These are phyloP conservation scores for Sepioteuthis lessoniana DNA, from an alignment of 2,888 invertebrate genomes.

Conservation along the genomic window DNA sequence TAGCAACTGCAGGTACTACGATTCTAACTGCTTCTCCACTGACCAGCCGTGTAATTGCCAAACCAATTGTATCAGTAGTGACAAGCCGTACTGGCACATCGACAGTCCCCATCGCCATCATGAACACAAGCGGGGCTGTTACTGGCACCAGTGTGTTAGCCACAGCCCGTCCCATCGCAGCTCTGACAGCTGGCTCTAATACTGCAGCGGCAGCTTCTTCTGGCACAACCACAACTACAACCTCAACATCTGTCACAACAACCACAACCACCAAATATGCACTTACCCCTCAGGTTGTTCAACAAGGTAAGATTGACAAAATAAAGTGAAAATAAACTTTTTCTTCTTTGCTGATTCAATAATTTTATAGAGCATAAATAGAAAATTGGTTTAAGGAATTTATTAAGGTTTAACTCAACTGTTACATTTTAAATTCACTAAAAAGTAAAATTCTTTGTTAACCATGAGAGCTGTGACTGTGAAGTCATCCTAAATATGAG, in stretches of 20 bases:
- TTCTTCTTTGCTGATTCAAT: too few species aligned
- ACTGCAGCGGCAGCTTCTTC: constrained; percentile 49
- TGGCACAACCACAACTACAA: constrained; percentile 51
- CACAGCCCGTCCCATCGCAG: constrained; percentile 38
- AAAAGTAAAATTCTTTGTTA: too few species aligned
- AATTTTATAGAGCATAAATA: too few species aligned
- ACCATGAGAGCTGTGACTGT: too few species aligned
- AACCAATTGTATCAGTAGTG: constrained; percentile 57
- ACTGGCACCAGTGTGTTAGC: constrained; percentile 44
- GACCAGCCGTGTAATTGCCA: constrained; percentile 51
- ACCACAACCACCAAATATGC: constrained; percentile 81
- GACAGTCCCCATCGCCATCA: constrained; percentile 56
- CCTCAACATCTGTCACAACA: constrained; percentile 51
- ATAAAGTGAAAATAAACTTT: too few species aligned
- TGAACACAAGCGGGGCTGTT: constrained; percentile 49
- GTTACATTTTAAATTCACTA: too few species aligned
- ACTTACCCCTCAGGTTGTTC: constrained; percentile 92
- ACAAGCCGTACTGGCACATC: constrained; percentile 55
- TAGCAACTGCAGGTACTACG: constrained; percentile 35
- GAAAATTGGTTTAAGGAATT: too few species aligned
- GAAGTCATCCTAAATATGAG: too few species aligned
- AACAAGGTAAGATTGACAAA: constrained; percentile 81
- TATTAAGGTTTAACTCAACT: too few species aligned
- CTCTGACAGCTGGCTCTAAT: constrained; percentile 52
- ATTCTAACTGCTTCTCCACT: constrained; percentile 53